These are phyloP conservation scores for Empis livida DNA, from an alignment of 2,888 invertebrate species.

Conservation along the genomic window DNA sequence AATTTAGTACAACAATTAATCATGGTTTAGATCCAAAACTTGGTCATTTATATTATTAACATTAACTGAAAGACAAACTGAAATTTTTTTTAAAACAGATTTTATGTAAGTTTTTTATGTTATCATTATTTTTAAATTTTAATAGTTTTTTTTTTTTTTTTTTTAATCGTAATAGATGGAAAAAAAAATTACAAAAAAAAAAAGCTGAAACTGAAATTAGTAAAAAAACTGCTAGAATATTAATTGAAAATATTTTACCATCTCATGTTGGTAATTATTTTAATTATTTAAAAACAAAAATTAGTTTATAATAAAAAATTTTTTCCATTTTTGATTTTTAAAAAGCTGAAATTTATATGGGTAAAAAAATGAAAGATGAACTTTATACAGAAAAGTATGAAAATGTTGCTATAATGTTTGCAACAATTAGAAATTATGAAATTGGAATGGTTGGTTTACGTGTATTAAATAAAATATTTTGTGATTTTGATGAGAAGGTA, in stretches of 20 bases:
- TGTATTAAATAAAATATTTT: constrained; percentile 80
- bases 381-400: constrained; percentile 81
- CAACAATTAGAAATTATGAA: constrained; percentile 75
- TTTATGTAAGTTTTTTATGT: constrained; percentile 44
- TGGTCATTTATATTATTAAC: constrained; percentile 69
- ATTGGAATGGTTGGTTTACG: constrained; percentile 52
- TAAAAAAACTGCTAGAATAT: constrained; percentile 73
- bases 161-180: constrained; percentile 45
- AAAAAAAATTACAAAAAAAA: constrained; percentile 59
- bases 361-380: constrained; percentile 51
- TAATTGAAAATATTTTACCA: constrained; percentile 86
- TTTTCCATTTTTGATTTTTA: constrained; percentile 2
- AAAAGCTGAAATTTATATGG: constrained; percentile 64
- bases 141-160: neutral
- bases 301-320: neutral
- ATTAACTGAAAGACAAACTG: constrained; percentile 77
- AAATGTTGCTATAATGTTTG: constrained; percentile 91
- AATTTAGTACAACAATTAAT: constrained; percentile 55
- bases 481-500: constrained; percentile 70
- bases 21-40: constrained; percentile 51
- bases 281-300: neutral
- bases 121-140: no score
- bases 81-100: constrained; percentile 79
- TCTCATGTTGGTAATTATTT: constrained; percentile 67
- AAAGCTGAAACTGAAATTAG: constrained; percentile 77